Base-by-base conservation (phyloP, 1,140 invertebrate genomes). In the Ceratoteleas bidentatus region DNA sequence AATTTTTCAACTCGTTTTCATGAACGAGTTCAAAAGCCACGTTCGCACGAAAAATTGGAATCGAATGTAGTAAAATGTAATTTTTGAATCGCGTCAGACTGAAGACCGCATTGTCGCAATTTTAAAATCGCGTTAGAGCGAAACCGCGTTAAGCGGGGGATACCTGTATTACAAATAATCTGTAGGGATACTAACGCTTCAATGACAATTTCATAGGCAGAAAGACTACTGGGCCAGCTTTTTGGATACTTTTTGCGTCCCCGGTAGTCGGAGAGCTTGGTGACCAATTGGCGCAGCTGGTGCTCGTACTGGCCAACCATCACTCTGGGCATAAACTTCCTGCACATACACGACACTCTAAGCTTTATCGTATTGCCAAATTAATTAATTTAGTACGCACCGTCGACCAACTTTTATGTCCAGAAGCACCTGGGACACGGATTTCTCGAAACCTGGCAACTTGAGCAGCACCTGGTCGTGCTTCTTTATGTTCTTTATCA, bases 311-410 rank as follows among this genome's bases (percentile, higher is more conserved):
- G 94, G 14, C 94, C 93, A 5, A 95, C 96, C 89, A 97, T 94
- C 65, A 96, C 94, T 91, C 96, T 96, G 0, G 96, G 96, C 94
- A 97, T 97, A 89, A 97, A 97, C 90, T 98, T 97, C 88, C 96
- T 95, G 88, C 85, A 93, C 90, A 92, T 91, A 90, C 83, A 92
- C 75, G 87, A 86, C 50, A 91, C 85, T 84, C 90, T 91, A 86
- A 91, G 84, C 87, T 89, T 88, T 86, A 89, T 87, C 85, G 84
- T 89, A 84, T 90, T 84, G 88, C 84, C 83, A 88, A 87, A 85
- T 24, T 76, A 86, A 60, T 86, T 86, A 80, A 88, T 82, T 87
- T 47, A 65, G 72, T 89, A 91, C 88, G 85, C 89, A 95, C 94
- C 96, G 95, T 90, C 96, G 93, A 78, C 95, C 95, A 68, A 98